Percentiles rank a stretch among this genome's conserved stretches.
These are phyloP conservation scores for Girardinus metallicus DNA, from an alignment of 2,797 vertebrate species.

Conservation along the genomic window DNA sequence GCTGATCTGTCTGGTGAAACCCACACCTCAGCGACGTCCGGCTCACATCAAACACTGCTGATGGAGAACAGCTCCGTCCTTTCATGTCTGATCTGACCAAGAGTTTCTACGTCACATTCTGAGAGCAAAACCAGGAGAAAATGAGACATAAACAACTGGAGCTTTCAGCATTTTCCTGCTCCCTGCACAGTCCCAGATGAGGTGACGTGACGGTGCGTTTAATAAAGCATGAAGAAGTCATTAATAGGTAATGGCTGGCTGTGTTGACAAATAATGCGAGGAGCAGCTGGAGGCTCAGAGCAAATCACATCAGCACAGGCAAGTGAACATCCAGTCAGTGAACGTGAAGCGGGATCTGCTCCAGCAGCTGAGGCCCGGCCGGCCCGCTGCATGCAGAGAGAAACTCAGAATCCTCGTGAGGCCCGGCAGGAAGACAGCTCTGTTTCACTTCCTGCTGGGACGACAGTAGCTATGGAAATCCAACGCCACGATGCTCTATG, in stretches of 20 bases:
- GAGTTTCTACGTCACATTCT: neutral
- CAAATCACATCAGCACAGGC: slow-evolving; percentile 74
- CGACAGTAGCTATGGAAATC: neutral
- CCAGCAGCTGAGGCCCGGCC: slow-evolving; percentile 2
- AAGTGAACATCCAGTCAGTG: slow-evolving; percentile 52
- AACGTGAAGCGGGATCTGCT: slow-evolving; percentile 6
- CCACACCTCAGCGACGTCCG: neutral
- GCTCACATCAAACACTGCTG: neutral
- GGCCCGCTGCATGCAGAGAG: neutral
- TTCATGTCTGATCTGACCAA: slow-evolving; percentile 11
- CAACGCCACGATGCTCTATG: neutral
- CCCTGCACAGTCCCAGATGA: slow-evolving; percentile 70
- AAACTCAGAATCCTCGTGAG: slow-evolving; percentile 5
- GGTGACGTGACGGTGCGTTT: slow-evolving; percentile 85
- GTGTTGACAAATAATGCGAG: slow-evolving; percentile 84
- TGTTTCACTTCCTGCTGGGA: slow-evolving; percentile 1
- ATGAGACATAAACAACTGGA: slow-evolving; percentile 12
- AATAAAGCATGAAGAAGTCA: slow-evolving; percentile 86
- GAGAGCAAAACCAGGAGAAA: neutral
- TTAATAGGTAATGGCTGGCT: slow-evolving; percentile 87
- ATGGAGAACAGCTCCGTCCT: neutral
- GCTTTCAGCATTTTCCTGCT: slow-evolving; percentile 48
- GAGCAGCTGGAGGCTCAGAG: slow-evolving; percentile 64
- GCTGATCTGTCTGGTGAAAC: neutral
- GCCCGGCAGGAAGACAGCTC: neutral